These are phyloP conservation scores for Oenanthe oenanthe DNA, from an alignment of 2,113 vertebrate genomes.

Conservation along the genomic window DNA sequence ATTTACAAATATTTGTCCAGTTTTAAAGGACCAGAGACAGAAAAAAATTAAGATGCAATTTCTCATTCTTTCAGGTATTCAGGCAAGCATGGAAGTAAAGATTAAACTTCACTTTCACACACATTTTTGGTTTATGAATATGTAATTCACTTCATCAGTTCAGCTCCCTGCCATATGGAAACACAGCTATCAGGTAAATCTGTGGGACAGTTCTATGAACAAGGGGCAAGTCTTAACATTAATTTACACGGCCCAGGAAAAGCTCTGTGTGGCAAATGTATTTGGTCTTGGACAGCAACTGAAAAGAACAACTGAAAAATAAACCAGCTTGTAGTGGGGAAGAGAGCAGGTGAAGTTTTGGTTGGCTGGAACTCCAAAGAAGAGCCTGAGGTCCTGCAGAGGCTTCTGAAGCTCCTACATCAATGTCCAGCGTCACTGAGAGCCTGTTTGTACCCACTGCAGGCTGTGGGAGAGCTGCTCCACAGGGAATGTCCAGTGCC, in stretches of 20 bases:
- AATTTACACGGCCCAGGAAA: neutral
- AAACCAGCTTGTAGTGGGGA: neutral
- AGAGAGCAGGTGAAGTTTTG: neutral
- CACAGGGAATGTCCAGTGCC: neutral
- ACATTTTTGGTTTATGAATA: neutral
- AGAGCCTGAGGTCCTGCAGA: neutral
- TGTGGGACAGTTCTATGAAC: neutral
- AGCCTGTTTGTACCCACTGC: neutral
- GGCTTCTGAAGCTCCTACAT: neutral
- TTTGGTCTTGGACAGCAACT: neutral
- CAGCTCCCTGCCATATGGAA: neutral
- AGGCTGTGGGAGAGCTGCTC: neutral
- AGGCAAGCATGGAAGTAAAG: neutral
- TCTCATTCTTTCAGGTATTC: neutral
- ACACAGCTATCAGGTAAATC: neutral
- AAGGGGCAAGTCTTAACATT: neutral
- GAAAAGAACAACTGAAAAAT: neutral
- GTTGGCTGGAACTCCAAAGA: neutral
- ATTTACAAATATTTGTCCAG: neutral
- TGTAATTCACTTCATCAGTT: neutral
- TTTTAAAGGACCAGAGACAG: neutral
- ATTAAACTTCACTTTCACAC: neutral
- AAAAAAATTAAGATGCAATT: neutral
- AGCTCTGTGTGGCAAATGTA: neutral
- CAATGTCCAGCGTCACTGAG: neutral